Evolutionary conservation across 2,113 vertebrate genomes (phyloP), one percentile per base, ranked within the genome.

Genomic region (Tachycineta bicolor): DNA sequence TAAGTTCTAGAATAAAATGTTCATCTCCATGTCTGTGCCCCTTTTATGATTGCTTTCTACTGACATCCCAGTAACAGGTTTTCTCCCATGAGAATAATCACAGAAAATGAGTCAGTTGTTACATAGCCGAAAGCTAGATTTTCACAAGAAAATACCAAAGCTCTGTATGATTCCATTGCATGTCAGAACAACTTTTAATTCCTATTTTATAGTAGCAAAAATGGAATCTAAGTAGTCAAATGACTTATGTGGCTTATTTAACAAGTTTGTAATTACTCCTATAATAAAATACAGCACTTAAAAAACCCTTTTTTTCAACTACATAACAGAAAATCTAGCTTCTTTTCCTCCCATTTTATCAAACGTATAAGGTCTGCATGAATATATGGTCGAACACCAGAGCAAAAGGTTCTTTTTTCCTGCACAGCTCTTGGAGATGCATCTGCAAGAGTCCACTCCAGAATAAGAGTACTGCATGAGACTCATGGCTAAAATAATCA

Each of bases 171-270:
- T 11, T 65, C 5, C 46, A 89, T 37, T 74, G 24, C 39, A 58
- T 83, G 4, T 18, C 33, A 70, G 52, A 81, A 65, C 9, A 84
- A 11, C 29, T 63, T 63, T 87, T 89, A 70, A 74, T 58, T 80
- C 12, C 3, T 67, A 14, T 83, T 94, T 81, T 50, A 67, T 28
- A 63, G 22, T 12, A 34, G 9, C 2, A 31, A 55, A 90, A 83
- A 53, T 33, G 16, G 17, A 69, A 90, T 58, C 9, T n/a, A 47
- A 20, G 10, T 9, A 64, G 19, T 77, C 17, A 77, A 90, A 83
- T n/a, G 0, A 52, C 41, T 68, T 60, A 8, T 0, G 0, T 6
- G 18, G 2, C 5, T 47, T 85, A 73, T 67, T 56, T 49, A 64
- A 70, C 4, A 60, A 52, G 26, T 68, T 50, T 76, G 44, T 37